Evolutionary conservation across 2,113 vertebrate species (phyloP).

Genomic region (Cyanocitta stelleri): DNA sequence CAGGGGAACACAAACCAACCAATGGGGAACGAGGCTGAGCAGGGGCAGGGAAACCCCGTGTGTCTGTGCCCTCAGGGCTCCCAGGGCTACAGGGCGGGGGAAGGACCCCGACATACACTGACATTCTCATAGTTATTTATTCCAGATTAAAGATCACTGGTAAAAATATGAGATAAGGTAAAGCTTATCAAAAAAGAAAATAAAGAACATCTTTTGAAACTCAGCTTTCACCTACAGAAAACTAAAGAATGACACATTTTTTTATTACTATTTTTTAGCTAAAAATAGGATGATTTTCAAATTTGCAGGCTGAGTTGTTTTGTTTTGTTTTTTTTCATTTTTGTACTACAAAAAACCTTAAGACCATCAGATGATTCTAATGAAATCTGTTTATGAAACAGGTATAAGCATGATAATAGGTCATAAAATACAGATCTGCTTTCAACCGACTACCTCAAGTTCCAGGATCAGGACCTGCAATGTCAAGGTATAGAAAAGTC

Average conservation of each 20-base stretch:
- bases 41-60: too few relatives aligned
- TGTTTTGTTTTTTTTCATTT: background rate
- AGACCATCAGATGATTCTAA: background rate
- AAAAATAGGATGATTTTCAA: background rate
- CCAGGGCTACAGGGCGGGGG: too few relatives aligned
- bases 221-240: background rate
- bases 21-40: too few relatives aligned
- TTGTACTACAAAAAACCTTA: background rate
- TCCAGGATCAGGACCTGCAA: background rate
- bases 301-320: background rate
- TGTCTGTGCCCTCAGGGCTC: too few relatives aligned
- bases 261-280: background rate
- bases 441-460: background rate
- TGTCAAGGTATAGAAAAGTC: background rate
- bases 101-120: too few relatives aligned
- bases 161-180: background rate
- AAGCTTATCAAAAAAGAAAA: background rate
- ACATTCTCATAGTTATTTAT: background rate
- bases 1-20: too few relatives aligned
- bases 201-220: background rate
- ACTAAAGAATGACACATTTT: background rate
- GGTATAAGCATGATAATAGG: background rate
- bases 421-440: background rate
- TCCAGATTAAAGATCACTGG: background rate
- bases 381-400: background rate